Evolutionary conservation across 2,113 vertebrate species (phyloP).

Genomic region (Daubentonia madagascariensis): DNA sequence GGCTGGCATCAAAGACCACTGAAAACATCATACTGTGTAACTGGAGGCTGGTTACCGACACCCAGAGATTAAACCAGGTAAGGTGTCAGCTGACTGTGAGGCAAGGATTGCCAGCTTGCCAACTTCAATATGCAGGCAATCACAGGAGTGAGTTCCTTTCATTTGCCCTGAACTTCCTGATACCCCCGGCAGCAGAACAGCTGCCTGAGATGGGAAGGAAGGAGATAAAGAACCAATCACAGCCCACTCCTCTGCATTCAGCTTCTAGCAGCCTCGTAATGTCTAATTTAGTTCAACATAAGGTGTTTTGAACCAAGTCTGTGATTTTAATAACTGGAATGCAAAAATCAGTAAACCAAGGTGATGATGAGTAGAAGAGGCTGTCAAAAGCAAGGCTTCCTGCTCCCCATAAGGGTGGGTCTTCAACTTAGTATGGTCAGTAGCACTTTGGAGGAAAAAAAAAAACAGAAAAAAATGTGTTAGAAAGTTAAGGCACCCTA

Average conservation of each 20-base stretch:
- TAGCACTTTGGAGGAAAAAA: not conserved
- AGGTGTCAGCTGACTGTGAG: not conserved
- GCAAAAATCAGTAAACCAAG: slow-evolving; percentile 20
- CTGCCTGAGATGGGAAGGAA: not conserved
- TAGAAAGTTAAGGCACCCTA: not conserved
- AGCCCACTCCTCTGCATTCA: not conserved
- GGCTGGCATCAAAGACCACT: not conserved
- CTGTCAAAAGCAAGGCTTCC: not conserved
- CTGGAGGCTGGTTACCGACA: not conserved
- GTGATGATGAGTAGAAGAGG: not conserved
- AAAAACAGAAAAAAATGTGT: not conserved
- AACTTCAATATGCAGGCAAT: not conserved
- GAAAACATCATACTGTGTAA: not conserved
- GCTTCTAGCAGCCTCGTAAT: not conserved
- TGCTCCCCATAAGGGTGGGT: not conserved
- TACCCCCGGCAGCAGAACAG: not conserved
- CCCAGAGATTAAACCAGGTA: not conserved
- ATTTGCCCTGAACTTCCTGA: not conserved
- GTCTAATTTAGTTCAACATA: not conserved
- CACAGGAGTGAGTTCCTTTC: not conserved
- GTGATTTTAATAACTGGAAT: not conserved
- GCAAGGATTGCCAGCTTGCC: not conserved
- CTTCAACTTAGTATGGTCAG: not conserved
- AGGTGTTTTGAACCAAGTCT: not conserved
- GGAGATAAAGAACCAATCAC: not conserved